phyloP scores from a whole-genome alignment of 2,797 vertebrate genomes.

The Chiroxiphia lanceolata region DNA sequence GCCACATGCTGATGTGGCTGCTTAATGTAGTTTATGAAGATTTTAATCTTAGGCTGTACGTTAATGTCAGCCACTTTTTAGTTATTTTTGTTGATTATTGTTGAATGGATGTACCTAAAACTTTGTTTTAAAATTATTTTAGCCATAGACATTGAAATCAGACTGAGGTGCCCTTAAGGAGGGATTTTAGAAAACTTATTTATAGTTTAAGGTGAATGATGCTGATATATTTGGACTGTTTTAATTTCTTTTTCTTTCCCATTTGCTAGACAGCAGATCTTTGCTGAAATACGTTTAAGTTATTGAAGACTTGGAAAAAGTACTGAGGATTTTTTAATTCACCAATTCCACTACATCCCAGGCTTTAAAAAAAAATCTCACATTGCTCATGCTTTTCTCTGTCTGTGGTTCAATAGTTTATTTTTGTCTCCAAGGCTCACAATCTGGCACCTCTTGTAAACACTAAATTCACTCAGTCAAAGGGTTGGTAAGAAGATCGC shows the following conservation, averaged over 20 bases:
- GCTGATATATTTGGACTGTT: not conserved
- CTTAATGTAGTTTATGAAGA: constrained; percentile 27
- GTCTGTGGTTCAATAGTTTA: constrained; percentile 21
- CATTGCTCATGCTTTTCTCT: constrained; percentile 1
- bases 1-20: not conserved
- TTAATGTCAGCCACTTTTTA: constrained; percentile 19
- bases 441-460: constrained; percentile 40
- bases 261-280: not conserved
- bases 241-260: not conserved
- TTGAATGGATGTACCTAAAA: not conserved
- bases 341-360: not conserved
- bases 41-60: constrained; percentile 15
- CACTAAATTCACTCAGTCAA: constrained; percentile 17
- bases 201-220: not conserved
- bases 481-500: constrained; percentile 20
- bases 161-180: not conserved
- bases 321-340: not conserved
- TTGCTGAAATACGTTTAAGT: not conserved
- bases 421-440: constrained; percentile 34
- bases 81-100: constrained; percentile 8
- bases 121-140: constrained; percentile 6
- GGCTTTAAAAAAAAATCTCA: not conserved
- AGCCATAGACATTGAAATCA: not conserved
- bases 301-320: not conserved
- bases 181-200: not conserved